Conservation (phyloP, 2,888 invertebrate species). For the Leptinotarsa rubiginosa region DNA sequence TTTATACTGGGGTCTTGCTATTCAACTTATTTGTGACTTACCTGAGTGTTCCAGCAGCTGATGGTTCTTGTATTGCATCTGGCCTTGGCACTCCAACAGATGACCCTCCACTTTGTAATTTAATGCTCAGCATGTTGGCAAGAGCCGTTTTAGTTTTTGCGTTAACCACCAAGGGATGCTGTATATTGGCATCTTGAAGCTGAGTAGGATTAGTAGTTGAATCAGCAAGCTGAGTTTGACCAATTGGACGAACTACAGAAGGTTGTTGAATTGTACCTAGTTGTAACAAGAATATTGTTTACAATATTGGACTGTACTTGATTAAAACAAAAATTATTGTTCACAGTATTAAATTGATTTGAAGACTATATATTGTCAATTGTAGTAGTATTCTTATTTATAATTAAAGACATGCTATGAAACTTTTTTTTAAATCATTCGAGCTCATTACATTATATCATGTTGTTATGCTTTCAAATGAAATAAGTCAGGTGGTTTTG, state of each 20-base stretch:
- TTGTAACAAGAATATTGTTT: neutral
- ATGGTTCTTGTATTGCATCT: slow-evolving; percentile 62
- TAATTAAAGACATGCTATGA: too few species aligned
- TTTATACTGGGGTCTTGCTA: neutral
- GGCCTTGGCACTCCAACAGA: slow-evolving; percentile 67
- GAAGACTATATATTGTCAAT: too few species aligned
- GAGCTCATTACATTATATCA: neutral
- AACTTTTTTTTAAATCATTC: too few species aligned
- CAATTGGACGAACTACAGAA: slow-evolving; percentile 46
- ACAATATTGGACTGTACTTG: too few species aligned
- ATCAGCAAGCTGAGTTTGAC: slow-evolving; percentile 52
- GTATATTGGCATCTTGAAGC: slow-evolving; percentile 39
- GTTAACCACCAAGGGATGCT: slow-evolving; percentile 70
- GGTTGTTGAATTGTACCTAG: slow-evolving; percentile 38
- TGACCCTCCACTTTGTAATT: slow-evolving; percentile 73
- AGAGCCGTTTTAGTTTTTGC: slow-evolving; percentile 94
- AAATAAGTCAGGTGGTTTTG: too few species aligned
- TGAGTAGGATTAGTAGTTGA: slow-evolving; percentile 52
- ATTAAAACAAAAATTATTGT: neutral
- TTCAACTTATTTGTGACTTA: slow-evolving; percentile 36
- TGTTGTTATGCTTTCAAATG: neutral
- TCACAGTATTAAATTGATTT: too few species aligned
- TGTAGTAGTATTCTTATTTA: too few species aligned
- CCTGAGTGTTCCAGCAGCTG: slow-evolving; percentile 77
- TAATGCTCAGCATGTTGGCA: slow-evolving; percentile 92